A percentile compares a stretch with the other conserved stretches of the same genome.
Evolutionary conservation across 2,113 vertebrate species (phyloP).

Genomic region (Nibea coibor): DNA sequence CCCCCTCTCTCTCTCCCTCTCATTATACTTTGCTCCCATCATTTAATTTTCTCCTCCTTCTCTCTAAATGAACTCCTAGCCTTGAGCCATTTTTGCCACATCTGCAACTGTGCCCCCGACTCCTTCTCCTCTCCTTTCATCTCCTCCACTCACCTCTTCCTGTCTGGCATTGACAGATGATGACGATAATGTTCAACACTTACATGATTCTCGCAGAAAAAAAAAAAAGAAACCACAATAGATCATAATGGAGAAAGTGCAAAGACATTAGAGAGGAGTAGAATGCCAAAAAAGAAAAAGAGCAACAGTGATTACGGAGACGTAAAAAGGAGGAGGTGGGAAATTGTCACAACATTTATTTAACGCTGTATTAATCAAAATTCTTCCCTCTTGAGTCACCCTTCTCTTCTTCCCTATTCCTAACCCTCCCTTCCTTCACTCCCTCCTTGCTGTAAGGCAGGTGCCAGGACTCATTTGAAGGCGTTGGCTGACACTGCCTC

Average conservation of each 20-base stretch:
- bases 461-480: constrained; percentile 72
- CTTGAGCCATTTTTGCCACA: constrained; percentile 40
- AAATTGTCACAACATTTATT: background rate
- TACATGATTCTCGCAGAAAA: background rate
- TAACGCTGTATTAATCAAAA: background rate
- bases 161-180: constrained; percentile 13
- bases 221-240: background rate
- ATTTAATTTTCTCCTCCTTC: constrained; percentile 53
- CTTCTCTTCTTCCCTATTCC: background rate
- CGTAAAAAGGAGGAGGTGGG: background rate
- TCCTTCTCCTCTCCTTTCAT: constrained; percentile 4
- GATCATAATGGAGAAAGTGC: background rate
- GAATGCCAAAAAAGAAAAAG: background rate
- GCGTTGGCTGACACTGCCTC: constrained; percentile 28
- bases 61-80: constrained; percentile 64
- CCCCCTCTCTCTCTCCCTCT: constrained; percentile 35
- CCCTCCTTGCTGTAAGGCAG: constrained; percentile 49
- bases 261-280: background rate
- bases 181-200: constrained; percentile 6
- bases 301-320: constrained; percentile 31
- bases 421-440: background rate
- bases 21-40: constrained; percentile 47
- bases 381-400: background rate
- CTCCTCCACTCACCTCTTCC: background rate
- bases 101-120: constrained; percentile 16